phyloP scores from a whole-genome alignment of 2,113 vertebrate species.

The Psephotus haematonotus region DNA sequence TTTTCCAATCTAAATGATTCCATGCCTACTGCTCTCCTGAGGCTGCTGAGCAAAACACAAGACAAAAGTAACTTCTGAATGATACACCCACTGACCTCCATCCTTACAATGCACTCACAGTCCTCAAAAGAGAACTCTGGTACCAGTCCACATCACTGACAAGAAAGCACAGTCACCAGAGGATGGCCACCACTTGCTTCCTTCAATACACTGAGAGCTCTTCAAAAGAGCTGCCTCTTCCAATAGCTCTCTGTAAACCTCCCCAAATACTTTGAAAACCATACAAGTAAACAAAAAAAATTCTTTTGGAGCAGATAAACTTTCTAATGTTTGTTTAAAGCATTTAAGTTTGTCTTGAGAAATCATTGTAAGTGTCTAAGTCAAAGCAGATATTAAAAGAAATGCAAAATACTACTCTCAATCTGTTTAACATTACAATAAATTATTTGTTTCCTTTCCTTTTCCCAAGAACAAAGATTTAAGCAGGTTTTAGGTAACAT shows the following conservation, averaged over 20 bases:
- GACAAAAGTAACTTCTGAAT: neutral
- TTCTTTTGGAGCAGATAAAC: neutral
- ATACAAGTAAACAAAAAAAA: neutral
- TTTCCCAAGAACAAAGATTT: neutral
- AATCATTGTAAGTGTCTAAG: neutral
- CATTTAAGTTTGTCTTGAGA: neutral
- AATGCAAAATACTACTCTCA: neutral
- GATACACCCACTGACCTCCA: neutral
- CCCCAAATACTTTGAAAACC: neutral
- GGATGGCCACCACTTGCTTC: neutral
- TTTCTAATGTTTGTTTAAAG: neutral
- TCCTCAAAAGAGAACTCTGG: fast-evolving
- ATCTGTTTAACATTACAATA: neutral
- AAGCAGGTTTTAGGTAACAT: neutral
- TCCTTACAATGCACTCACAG: neutral
- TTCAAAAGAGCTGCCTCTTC: neutral
- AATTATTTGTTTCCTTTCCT: neutral
- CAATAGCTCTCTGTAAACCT: neutral
- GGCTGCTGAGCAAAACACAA: neutral
- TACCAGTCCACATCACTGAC: neutral
- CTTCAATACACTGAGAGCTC: neutral
- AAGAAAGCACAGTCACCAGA: neutral
- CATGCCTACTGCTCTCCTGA: neutral
- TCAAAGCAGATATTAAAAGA: neutral
- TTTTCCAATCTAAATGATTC: neutral